A percentile compares a stretch with the other conserved stretches of the same genome.
These are phyloP conservation scores for Pollenia amentaria DNA, from an alignment of 2,888 invertebrate genomes.

Conservation along the genomic window DNA sequence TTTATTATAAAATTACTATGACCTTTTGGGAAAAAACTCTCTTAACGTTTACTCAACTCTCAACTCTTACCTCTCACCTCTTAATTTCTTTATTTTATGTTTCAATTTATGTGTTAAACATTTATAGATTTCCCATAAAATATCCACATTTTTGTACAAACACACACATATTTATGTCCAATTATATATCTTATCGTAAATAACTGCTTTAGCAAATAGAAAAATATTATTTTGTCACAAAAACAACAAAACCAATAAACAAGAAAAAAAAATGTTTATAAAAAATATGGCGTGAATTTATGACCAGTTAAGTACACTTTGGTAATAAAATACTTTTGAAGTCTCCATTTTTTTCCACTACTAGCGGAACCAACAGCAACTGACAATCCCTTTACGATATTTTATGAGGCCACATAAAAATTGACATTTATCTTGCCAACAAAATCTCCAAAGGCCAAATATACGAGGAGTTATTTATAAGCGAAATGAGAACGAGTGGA, in stretches of 20 bases:
- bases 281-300: constrained; percentile 62
- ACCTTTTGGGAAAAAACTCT: no score
- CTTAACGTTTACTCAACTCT: no score
- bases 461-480: constrained; percentile 13
- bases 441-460: constrained; percentile 39
- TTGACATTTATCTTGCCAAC: constrained; percentile 60
- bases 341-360: not conserved
- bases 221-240: constrained; percentile 10
- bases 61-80: not conserved
- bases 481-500: not conserved
- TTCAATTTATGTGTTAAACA: not conserved
- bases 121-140: constrained; percentile 6
- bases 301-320: constrained; percentile 60
- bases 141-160: not conserved
- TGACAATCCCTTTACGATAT: constrained; percentile 57
- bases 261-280: not conserved
- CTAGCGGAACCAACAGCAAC: constrained; percentile 1
- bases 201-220: not conserved
- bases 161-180: constrained; percentile 1
- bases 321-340: constrained; percentile 63
- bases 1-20: no score
- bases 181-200: constrained; percentile 16
- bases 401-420: constrained; percentile 71
- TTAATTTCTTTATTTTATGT: constrained; percentile 13
- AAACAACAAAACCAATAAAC: not conserved